phyloP scores from a whole-genome alignment of 2,888 invertebrate species.

The Myopa testacea region DNA sequence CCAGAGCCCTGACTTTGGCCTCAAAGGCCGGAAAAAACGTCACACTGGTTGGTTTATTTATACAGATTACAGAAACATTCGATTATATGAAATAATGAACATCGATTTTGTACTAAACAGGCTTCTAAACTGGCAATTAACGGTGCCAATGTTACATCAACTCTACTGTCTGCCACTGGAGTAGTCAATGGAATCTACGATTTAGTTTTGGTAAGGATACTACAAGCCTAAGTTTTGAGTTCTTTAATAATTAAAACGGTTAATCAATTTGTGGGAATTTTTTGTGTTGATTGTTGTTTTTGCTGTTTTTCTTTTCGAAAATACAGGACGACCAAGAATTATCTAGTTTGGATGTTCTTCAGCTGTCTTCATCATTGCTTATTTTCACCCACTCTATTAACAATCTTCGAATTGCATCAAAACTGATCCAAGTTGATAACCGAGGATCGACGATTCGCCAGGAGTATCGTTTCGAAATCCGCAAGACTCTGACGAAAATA shows the following conservation, averaged over 20 bases:
- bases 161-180: conserved; percentile 59
- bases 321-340: conserved; percentile 54
- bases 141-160: conserved; percentile 59
- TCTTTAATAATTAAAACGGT: too few relatives aligned
- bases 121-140: conserved; percentile 52
- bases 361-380: conserved; percentile 61
- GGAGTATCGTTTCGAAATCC: conserved; percentile 52
- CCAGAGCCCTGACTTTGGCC: conserved; percentile 48
- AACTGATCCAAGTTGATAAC: conserved; percentile 45
- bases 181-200: conserved; percentile 56
- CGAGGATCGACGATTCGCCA: conserved; percentile 53
- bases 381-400: conserved; percentile 63
- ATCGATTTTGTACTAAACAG: background rate
- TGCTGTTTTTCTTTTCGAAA: conserved; percentile 50
- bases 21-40: conserved; percentile 55
- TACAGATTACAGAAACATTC: background rate
- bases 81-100: too few relatives aligned
- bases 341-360: conserved; percentile 54
- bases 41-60: conserved; percentile 51
- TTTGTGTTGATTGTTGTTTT: background rate
- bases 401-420: conserved; percentile 59
- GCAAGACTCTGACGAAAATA: conserved; percentile 50
- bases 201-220: conserved; percentile 55
- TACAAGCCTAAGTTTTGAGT: background rate
- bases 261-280: background rate